Evolutionary conservation across 92 coral and sea anemone genomes (phyloP).

Genomic region (Paragorgia papillata): DNA sequence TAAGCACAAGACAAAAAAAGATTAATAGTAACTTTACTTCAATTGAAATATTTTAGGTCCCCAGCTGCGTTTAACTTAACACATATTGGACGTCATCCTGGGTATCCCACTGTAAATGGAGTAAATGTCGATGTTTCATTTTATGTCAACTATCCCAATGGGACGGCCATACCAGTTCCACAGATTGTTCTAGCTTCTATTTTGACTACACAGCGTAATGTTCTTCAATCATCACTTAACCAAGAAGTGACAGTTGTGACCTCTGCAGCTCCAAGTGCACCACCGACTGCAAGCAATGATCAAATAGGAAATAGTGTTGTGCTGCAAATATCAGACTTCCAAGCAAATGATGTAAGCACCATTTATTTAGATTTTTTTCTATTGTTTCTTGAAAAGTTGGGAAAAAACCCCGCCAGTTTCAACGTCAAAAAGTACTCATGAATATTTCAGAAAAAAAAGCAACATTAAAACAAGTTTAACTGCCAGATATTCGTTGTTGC

Average conservation of each 20-base stretch:
- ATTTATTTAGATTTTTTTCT: too few relatives aligned
- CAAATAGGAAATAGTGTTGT: constrained; percentile 22
- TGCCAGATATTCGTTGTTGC: too few relatives aligned
- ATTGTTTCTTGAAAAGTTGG: too few relatives aligned
- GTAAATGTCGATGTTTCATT: constrained; percentile 5
- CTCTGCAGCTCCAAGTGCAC: constrained; percentile 1
- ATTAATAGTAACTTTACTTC: too few relatives aligned
- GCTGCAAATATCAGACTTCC: constrained; percentile 9
- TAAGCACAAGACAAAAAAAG: too few relatives aligned
- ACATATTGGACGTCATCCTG: constrained; percentile 7
- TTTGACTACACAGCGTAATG: background rate
- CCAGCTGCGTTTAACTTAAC: background rate
- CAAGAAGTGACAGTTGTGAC: background rate
- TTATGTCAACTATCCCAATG: constrained; percentile 8
- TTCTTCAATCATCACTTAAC: constrained; percentile 3
- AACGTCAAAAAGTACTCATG: too few relatives aligned
- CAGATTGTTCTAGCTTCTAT: constrained; percentile 10
- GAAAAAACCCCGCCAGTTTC: too few relatives aligned
- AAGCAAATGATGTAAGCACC: background rate
- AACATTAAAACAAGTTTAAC: too few relatives aligned
- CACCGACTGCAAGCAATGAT: background rate
- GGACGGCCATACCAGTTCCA: background rate
- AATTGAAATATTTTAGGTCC: background rate
- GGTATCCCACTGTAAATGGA: constrained; percentile 31
- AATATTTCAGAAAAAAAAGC: too few relatives aligned